phyloP scores from a whole-genome alignment of 92 coral and sea anemone genomes.

The Montipora capitata region DNA sequence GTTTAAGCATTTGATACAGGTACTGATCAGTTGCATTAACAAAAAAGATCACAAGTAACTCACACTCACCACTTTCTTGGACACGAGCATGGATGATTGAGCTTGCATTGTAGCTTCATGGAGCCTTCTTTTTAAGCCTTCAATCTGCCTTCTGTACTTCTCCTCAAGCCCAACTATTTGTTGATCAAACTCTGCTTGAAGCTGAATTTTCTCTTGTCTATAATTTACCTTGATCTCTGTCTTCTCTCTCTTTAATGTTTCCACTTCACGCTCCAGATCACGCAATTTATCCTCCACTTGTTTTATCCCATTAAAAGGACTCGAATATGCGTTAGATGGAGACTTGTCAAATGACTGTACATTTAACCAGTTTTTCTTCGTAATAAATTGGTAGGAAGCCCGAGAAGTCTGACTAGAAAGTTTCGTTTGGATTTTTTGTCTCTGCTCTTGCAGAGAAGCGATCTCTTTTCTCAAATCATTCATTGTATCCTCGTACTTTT shows the following conservation, averaged over 20 bases:
- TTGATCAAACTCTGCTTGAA: conserved; percentile 82
- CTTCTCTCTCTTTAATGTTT: conserved; percentile 76
- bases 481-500: conserved; percentile 82
- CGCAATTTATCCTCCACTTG: conserved; percentile 68
- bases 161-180: conserved; percentile 83
- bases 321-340: conserved; percentile 54
- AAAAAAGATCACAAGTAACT: too few relatives aligned
- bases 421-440: conserved; percentile 88
- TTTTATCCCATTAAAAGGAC: conserved; percentile 48
- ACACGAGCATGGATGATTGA: conserved; percentile 16
- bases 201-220: conserved; percentile 77
- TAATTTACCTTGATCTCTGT: conserved; percentile 68
- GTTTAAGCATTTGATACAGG: too few relatives aligned
- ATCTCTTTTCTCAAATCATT: conserved; percentile 86
- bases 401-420: conserved; percentile 64
- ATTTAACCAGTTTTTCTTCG: not conserved
- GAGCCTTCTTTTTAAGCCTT: conserved; percentile 64
- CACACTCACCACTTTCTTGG: conserved; percentile 52
- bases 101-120: conserved; percentile 33
- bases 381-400: conserved; percentile 3
- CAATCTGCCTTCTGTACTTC: conserved; percentile 66
- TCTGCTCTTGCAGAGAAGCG: conserved; percentile 91
- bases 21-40: too few relatives aligned
- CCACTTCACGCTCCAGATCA: conserved; percentile 75
- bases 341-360: conserved; percentile 50